These are phyloP conservation scores for Ichneumoninae sp. DNA, from an alignment of 2,888 invertebrate species.

Conservation along the genomic window DNA sequence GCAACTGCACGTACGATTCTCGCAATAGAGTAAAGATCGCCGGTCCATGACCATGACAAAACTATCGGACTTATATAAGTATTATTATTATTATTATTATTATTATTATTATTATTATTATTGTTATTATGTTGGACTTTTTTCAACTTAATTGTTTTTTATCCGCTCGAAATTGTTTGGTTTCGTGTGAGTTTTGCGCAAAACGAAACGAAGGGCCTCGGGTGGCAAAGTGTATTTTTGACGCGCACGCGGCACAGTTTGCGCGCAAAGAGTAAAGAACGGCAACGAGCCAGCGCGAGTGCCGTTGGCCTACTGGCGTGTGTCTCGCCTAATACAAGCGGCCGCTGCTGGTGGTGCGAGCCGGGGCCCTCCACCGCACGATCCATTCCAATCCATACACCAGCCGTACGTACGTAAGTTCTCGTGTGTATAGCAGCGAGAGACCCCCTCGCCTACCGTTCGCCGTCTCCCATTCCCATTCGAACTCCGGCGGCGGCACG, in stretches of 20 bases:
- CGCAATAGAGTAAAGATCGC: background rate
- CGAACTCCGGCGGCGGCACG: conserved; percentile 56
- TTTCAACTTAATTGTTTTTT: background rate
- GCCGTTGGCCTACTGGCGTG: conserved; percentile 83
- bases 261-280: conserved; percentile 63
- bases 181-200: background rate
- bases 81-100: background rate
- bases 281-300: conserved; percentile 78
- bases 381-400: conserved; percentile 64
- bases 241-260: background rate
- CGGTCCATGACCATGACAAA: background rate
- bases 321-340: conserved; percentile 67
- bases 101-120: too few relatives aligned
- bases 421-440: conserved; percentile 44
- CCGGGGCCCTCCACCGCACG: conserved; percentile 55
- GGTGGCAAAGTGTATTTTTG: background rate
- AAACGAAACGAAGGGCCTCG: background rate
- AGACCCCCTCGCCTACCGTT: conserved; percentile 63
- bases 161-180: background rate
- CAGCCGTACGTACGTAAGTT: conserved; percentile 42
- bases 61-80: background rate
- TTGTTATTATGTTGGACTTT: background rate
- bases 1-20: background rate
- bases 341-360: conserved; percentile 59
- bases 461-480: conserved; percentile 70